Conservation (phyloP, 2,888 invertebrate species). For the Podotricha telesiphe region DNA sequence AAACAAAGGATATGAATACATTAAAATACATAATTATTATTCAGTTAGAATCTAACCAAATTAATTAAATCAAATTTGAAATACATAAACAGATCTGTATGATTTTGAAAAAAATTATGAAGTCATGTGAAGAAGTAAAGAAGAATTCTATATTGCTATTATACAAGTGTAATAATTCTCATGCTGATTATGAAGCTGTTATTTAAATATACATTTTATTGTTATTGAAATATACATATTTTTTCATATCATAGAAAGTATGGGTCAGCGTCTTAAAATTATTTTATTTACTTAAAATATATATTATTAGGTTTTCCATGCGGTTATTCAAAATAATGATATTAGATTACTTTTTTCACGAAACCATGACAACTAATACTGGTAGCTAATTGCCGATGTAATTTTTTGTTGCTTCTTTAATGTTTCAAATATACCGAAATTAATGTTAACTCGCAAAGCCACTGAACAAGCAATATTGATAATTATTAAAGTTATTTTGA, state of each 20-base stretch:
- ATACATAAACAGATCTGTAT: constrained; percentile 44
- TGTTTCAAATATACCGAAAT: not conserved
- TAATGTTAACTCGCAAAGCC: not conserved
- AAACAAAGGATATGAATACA: constrained; percentile 15
- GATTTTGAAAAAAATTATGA: not conserved
- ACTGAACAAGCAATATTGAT: not conserved
- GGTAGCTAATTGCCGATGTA: not conserved
- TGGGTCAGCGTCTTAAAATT: constrained; percentile 64
- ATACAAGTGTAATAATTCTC: constrained; percentile 16
- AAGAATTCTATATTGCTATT: constrained; percentile 3
- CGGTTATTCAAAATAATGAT: constrained; percentile 42
- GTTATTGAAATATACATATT: not conserved
- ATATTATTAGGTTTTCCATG: constrained; percentile 45
- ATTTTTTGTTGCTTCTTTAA: not conserved
- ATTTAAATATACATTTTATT: constrained; percentile 26
- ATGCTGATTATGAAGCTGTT: constrained; percentile 39
- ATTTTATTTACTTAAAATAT: constrained; percentile 32
- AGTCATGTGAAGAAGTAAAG: not conserved
- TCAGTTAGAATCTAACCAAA: not conserved
- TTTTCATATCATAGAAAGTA: constrained; percentile 52
- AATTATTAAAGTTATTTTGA: not conserved
- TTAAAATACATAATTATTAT: constrained; percentile 9
- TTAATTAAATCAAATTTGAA: not conserved
- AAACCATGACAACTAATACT: not conserved
- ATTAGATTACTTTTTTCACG: not conserved